Evolutionary conservation across 2,113 vertebrate species (phyloP), one percentile per base, ranked within the genome.

Genomic region (Clarias macrocephalus): DNA sequence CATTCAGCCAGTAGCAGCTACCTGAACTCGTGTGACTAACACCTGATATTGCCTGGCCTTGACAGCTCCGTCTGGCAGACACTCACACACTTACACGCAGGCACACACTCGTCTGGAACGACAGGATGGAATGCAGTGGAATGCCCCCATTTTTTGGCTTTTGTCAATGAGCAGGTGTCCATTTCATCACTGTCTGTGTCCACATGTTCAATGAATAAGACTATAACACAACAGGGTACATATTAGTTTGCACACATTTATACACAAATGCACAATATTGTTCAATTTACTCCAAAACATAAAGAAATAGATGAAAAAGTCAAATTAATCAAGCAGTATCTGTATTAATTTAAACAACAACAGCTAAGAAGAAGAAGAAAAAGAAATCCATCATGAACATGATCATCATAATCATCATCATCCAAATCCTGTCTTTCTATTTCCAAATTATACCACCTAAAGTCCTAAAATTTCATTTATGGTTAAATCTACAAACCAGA

Each of bases 1-100:
- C 75, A 80, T 84, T 89, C 75, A 65, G 52, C 75, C 86, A 82
- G 65, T 84, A 86, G 88, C 75, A 86, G 88, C 81, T 86, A 89
- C 76, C 88, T 89, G 88, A 80, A 83, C 56, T 86, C 42, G 57
- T 86, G 85, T 80, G 85, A 89, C 83, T 66, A 86, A 82, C 75
- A 89, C 85, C 82, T 80, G 85, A 89, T 89, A 87, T n/a, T 68
- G 12, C 59, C 75, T 52, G 42, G 57, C 82, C 28, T 86, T 89
- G 88, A 80, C 85, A 86, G 85, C 82, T 87, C 80, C 54, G 85
- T 87, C 82, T 87, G 65, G 18, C 76, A 16, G 42, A 18, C 66
- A 76, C 57, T 62, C 75, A 42, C 62, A 79, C n/a, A 33, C 65
- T 30, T 37, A 79, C 37, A 72, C 81, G 48, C 42, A 80, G 21